Evolutionary conservation across 2,113 vertebrate genomes (phyloP), one percentile per base, ranked within the genome.

Genomic region (Osmerus eperlanus): DNA sequence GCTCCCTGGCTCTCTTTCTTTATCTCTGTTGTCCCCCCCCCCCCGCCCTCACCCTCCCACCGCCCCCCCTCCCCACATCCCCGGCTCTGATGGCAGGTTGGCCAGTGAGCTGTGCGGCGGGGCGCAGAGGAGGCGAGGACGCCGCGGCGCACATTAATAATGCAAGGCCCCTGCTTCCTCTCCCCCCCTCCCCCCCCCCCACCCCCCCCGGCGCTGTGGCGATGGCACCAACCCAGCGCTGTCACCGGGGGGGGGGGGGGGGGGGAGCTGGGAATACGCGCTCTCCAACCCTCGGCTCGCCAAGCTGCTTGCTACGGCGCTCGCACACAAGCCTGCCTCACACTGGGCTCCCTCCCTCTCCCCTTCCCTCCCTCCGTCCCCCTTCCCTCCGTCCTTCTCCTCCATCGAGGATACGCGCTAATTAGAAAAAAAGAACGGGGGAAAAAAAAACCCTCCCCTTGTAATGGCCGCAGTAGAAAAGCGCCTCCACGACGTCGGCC

Each of bases 141-240:
- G 89, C 90, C 89, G 88, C 85, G 90, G 91, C 89, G 86, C 91
- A 91, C 92, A 92, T 93, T 93, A 93, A 93, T 93, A 93, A 93
- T 93, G 92, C 89, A 92, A 90, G 89, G 23, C 89, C 91, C 89
- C 86, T 89, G 91, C 90, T 86, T 81, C 89, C 78, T 77, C 83
- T 55, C 82, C 74, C 55, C 55, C 60, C 74, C 47, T 70, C 82
- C 85, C 47, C 72, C 82, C 70, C 79, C 72, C 81, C 79, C 80
- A 84, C 87, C 86, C 85, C 83, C 91, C 91, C 85, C 23, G 1
- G 23, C 23, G 87, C 89, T 90, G 89, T 86, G 91, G 90, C 89
- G 85, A 92, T 93, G 92, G 91, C 90, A 90, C 85, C 87, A 89
- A 89, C 91, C 92, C 92, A 92, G 89, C 86, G 85, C 91, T 92